Conservation (phyloP, 2,797 vertebrate genomes). For the Sebastes hubbsi region DNA sequence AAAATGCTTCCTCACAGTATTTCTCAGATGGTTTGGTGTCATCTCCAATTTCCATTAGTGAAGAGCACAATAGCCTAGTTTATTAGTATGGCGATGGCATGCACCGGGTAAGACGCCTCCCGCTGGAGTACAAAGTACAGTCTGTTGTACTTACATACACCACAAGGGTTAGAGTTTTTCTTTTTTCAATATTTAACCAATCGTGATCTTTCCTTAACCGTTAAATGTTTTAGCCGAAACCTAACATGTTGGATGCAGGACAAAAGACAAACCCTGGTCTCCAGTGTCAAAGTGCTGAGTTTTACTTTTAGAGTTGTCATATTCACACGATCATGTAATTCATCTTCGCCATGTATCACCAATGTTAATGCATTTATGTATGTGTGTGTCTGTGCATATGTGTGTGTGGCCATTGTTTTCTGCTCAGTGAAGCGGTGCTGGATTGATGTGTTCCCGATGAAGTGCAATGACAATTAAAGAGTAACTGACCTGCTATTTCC, state of each 20-base stretch:
- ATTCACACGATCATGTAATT: neutral
- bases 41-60: neutral
- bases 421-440: constrained; percentile 92
- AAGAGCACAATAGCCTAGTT: neutral
- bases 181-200: neutral
- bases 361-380: neutral
- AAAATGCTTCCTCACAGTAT: neutral
- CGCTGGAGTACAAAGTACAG: neutral
- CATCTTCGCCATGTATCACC: neutral
- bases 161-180: no score
- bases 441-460: constrained; percentile 94
- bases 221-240: neutral
- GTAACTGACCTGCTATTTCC: constrained; percentile 97
- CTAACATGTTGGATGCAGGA: neutral
- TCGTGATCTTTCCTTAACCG: neutral
- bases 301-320: neutral
- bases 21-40: neutral
- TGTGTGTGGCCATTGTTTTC: constrained; percentile 88
- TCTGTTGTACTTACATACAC: neutral
- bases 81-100: neutral
- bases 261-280: neutral
- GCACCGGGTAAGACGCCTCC: neutral
- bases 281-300: neutral
- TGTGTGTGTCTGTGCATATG: constrained; percentile 33
- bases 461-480: constrained; percentile 98